Conservation (phyloP, 2,113 vertebrate genomes). For the Ascaphus truei region DNA sequence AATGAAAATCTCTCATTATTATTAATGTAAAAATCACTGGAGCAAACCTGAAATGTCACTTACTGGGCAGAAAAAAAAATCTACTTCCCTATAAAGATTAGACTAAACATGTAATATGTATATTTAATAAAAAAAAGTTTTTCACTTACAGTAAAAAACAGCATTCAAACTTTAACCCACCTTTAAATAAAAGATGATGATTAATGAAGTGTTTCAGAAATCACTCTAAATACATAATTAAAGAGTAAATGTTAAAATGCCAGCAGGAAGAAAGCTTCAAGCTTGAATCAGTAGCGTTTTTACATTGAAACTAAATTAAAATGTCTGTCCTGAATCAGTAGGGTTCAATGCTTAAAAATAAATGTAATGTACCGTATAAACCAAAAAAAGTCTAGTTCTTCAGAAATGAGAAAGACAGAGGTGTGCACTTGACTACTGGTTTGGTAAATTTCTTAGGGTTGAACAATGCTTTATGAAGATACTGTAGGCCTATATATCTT, state of each 20-base stretch:
- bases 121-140: too few relatives aligned
- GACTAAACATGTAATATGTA: too few relatives aligned
- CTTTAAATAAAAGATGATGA: constrained; percentile 54
- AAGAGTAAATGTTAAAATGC: constrained; percentile 39
- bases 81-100: too few relatives aligned
- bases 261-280: constrained; percentile 31
- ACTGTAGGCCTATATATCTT: too few relatives aligned
- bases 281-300: constrained; percentile 12
- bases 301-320: constrained; percentile 23
- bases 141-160: too few relatives aligned
- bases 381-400: too few relatives aligned
- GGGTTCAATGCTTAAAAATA: constrained; percentile 18
- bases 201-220: constrained; percentile 42
- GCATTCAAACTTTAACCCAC: too few relatives aligned
- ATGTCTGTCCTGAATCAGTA: constrained; percentile 31
- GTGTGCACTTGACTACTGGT: background rate
- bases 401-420: constrained; percentile 17
- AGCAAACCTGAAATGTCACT: background rate
- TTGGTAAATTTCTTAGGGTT: background rate
- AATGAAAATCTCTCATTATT: constrained; percentile 11
- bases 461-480: too few relatives aligned
- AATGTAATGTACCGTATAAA: too few relatives aligned
- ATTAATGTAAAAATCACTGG: constrained; percentile 2
- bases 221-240: constrained; percentile 47
- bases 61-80: too few relatives aligned